Evolutionary conservation across 2,113 vertebrate species (phyloP).

Genomic region (Microcebus lehilahytsara): DNA sequence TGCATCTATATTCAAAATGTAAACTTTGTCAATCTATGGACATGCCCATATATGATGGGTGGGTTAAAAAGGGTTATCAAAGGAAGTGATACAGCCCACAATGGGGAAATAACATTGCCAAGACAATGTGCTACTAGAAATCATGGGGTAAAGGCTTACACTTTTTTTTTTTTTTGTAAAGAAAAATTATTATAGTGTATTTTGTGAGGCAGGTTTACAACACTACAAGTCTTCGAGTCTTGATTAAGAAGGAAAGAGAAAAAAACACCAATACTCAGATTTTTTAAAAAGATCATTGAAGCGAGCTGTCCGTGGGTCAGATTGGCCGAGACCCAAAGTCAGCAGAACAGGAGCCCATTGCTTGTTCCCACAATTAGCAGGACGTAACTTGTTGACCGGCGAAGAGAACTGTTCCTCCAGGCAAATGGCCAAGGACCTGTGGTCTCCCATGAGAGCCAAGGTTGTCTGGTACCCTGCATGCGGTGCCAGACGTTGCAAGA

Average conservation of each 20-base stretch:
- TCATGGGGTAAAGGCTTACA: constrained; percentile 86
- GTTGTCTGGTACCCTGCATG: too few relatives aligned
- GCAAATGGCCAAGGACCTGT: too few relatives aligned
- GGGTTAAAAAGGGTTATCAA: constrained; percentile 87
- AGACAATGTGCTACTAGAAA: constrained; percentile 86
- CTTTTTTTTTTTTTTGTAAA: constrained; percentile 81
- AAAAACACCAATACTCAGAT: constrained; percentile 90
- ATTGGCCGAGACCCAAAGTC: too few relatives aligned
- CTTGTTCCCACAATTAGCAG: too few relatives aligned
- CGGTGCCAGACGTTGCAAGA: too few relatives aligned
- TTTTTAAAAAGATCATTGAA: constrained; percentile 83
- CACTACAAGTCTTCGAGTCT: constrained; percentile 92
- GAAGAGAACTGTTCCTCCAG: too few relatives aligned
- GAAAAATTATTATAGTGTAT: constrained; percentile 88
- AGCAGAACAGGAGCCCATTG: too few relatives aligned
- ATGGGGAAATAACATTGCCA: constrained; percentile 82
- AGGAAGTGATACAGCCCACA: constrained; percentile 88
- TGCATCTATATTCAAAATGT: constrained; percentile 90
- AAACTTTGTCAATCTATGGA: constrained; percentile 90
- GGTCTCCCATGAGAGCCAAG: too few relatives aligned
- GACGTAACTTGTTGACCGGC: too few relatives aligned
- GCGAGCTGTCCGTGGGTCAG: too few relatives aligned
- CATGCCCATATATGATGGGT: constrained; percentile 90
- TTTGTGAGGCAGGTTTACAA: constrained; percentile 93
- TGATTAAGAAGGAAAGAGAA: constrained; percentile 88